A percentile compares a stretch with the other conserved stretches of the same genome.
These are phyloP conservation scores for Steatocranus sp. DNA, from an alignment of 2,797 vertebrate genomes.

Conservation along the genomic window DNA sequence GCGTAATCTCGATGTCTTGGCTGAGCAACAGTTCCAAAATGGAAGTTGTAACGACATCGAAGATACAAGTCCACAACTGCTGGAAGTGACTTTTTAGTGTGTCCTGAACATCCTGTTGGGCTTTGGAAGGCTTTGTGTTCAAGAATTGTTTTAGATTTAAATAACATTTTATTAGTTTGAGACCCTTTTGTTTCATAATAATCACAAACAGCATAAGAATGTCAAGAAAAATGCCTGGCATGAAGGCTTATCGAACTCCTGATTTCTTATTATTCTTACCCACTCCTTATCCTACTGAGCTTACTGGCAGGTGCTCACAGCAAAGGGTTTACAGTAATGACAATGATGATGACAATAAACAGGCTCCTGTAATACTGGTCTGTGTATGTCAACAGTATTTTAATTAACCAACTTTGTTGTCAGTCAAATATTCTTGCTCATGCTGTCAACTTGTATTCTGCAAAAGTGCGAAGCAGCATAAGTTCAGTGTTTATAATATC, in stretches of 20 bases:
- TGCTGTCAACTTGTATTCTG: neutral
- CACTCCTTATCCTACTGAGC: neutral
- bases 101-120: neutral
- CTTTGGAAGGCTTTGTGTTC: neutral
- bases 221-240: neutral
- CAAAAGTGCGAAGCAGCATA: neutral
- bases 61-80: neutral
- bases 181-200: neutral
- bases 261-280: neutral
- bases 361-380: neutral
- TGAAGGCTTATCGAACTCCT: neutral
- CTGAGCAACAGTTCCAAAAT: neutral
- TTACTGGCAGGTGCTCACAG: neutral
- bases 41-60: neutral
- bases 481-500: fast-evolving
- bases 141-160: neutral
- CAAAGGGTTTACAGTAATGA: neutral
- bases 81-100: neutral
- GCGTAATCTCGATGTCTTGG: neutral
- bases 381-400: neutral
- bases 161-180: neutral
- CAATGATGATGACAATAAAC: neutral
- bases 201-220: fast-evolving
- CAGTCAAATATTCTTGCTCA: neutral
- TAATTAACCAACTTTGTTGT: fast-evolving